A percentile compares a stretch with the other conserved stretches of the same genome.
Evolutionary conservation across 1,140 invertebrate species (phyloP).

Genomic region (Leptinotarsa undecemlineata): DNA sequence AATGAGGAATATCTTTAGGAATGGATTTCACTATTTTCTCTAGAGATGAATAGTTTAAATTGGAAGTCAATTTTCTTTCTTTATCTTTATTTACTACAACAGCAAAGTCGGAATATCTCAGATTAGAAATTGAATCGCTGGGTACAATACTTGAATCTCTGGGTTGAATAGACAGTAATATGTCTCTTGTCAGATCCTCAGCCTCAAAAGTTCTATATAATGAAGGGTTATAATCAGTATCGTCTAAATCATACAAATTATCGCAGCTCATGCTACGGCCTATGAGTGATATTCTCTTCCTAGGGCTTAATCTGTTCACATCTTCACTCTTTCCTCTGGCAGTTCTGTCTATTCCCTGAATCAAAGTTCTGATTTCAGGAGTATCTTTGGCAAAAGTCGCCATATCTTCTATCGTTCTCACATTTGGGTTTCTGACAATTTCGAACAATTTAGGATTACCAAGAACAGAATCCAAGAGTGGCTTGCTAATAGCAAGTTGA

Average conservation of each 20-base stretch:
- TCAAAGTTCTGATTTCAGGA: conserved; percentile 13
- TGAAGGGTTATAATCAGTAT: not conserved
- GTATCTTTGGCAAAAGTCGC: conserved; percentile 9
- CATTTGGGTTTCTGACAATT: conserved; percentile 40
- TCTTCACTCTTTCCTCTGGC: conserved; percentile 15
- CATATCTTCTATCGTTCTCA: conserved; percentile 31
- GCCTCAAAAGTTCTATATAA: conserved; percentile 28
- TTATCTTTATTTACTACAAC: conserved; percentile 9
- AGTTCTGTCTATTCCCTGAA: not conserved
- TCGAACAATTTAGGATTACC: conserved; percentile 44
- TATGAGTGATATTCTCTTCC: conserved; percentile 16
- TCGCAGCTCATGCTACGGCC: conserved; percentile 29
- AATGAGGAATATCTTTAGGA: conserved; percentile 32
- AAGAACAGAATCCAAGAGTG: conserved; percentile 47
- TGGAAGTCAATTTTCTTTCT: not conserved
- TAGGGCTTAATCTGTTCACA: not conserved
- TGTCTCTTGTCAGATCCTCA: conserved; percentile 20
- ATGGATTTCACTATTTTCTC: conserved; percentile 40
- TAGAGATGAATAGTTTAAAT: conserved; percentile 39
- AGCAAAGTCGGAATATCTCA: conserved; percentile 32
- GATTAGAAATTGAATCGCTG: conserved; percentile 37
- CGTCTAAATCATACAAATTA: conserved; percentile 32
- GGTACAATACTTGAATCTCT: conserved; percentile 34
- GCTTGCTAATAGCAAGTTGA: conserved; percentile 48
- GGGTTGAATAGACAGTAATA: conserved; percentile 2